Evolutionary conservation across 2,888 invertebrate genomes (phyloP).

Genomic region (Syrista parreyssii): DNA sequence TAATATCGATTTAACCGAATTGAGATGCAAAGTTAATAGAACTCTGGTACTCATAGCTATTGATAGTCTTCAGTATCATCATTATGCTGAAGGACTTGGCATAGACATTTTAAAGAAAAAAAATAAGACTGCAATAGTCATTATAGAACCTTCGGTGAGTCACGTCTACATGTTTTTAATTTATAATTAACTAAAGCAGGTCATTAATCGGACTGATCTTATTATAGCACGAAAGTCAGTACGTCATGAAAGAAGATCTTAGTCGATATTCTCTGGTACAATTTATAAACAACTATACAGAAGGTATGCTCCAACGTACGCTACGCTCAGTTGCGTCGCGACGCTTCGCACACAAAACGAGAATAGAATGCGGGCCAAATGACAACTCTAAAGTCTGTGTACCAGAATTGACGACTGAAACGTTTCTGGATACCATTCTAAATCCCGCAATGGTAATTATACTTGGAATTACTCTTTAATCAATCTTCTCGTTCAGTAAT

Average conservation of each 20-base stretch:
- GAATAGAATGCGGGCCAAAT: conserved; percentile 35
- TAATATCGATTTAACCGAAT: conserved; percentile 38
- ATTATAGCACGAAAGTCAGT: conserved; percentile 77
- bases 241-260: conserved; percentile 69
- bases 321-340: conserved; percentile 57
- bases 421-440: conserved; percentile 73
- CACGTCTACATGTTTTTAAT: not conserved
- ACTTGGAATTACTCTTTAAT: conserved; percentile 1
- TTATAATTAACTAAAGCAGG: not conserved
- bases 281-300: conserved; percentile 68
- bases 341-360: conserved; percentile 33
- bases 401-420: conserved; percentile 74
- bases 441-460: conserved; percentile 71
- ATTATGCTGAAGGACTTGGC: conserved; percentile 81
- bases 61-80: conserved; percentile 78
- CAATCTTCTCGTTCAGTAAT: not conserved
- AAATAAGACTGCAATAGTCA: conserved; percentile 76
- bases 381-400: conserved; percentile 67
- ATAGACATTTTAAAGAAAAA: conserved; percentile 72
- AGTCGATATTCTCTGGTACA: conserved; percentile 61
- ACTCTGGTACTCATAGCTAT: conserved; percentile 76
- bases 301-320: conserved; percentile 62
- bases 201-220: conserved; percentile 23
- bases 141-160: conserved; percentile 78
- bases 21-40: conserved; percentile 67